Percentiles rank a stretch among this genome's conserved stretches.
These are phyloP conservation scores for Cantharis nigra DNA, from an alignment of 2,888 invertebrate species.

Conservation along the genomic window DNA sequence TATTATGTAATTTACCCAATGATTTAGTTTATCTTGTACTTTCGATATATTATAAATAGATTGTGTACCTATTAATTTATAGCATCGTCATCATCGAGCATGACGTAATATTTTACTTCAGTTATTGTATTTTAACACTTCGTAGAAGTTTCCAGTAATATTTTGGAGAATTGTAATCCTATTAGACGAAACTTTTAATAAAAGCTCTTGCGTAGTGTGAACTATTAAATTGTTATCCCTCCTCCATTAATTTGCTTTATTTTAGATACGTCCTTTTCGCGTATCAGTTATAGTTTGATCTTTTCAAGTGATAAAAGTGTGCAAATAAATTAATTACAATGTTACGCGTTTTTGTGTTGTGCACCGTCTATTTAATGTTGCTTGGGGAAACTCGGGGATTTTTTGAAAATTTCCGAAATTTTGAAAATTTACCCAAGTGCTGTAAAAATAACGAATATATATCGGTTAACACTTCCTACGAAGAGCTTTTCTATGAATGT, in stretches of 20 bases:
- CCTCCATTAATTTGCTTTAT: not conserved
- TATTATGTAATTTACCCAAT: not conserved
- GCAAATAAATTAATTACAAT: not conserved
- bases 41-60: not conserved
- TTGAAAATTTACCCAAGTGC: not conserved
- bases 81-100: not conserved
- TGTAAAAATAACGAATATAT: not conserved
- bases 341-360: not conserved
- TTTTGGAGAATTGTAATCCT: not conserved
- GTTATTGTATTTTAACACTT: not conserved
- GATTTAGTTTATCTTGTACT: not conserved
- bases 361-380: not conserved
- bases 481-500: not conserved
- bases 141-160: not conserved
- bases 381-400: not conserved
- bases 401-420: not conserved
- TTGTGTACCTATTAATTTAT: not conserved
- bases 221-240: slow-evolving; percentile 1
- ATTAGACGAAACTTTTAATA: not conserved
- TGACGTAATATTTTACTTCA: not conserved
- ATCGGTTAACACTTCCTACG: not conserved
- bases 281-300: not conserved
- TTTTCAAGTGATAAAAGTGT: not conserved
- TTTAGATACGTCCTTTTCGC: not conserved
- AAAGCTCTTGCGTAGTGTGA: not conserved